Percentiles rank a stretch among this genome's conserved stretches.
phyloP scores from a whole-genome alignment of 2,797 vertebrate genomes.

The Thamnophis elegans region DNA sequence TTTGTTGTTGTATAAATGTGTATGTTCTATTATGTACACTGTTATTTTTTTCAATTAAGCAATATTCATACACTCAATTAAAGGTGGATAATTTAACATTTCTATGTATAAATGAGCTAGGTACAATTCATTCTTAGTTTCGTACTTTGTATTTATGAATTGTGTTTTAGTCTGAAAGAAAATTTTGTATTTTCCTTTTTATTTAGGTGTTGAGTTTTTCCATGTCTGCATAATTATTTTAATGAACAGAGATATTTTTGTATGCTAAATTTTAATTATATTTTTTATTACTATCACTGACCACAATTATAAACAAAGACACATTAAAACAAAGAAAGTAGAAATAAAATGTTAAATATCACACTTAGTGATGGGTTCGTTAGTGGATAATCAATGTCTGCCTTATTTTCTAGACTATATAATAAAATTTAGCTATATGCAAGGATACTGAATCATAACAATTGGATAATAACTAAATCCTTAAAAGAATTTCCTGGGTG shows the following conservation, averaged over 20 bases:
- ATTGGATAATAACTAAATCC: not conserved
- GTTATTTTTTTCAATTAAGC: not conserved
- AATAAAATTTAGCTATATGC: not conserved
- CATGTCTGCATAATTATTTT: not conserved
- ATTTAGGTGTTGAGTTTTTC: not conserved
- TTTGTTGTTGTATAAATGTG: not conserved
- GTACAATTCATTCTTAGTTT: not conserved
- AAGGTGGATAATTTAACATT: not conserved
- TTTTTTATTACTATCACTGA: not conserved
- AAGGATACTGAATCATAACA: not conserved
- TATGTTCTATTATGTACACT: not conserved
- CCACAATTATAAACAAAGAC: not conserved
- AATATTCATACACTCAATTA: not conserved
- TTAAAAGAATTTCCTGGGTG: not conserved
- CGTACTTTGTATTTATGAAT: not conserved
- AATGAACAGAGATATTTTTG: not conserved
- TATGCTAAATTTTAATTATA: not conserved
- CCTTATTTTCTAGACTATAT: not conserved
- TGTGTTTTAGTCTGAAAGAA: not conserved
- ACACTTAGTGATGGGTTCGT: not conserved
- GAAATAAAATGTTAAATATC: not conserved
- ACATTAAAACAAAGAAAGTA: not conserved
- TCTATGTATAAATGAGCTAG: not conserved
- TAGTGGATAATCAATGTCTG: not conserved
- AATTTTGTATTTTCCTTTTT: not conserved